Percentiles rank a stretch among this genome's conserved stretches.
These are phyloP conservation scores for Heptranchias perlo DNA, from an alignment of 2,113 vertebrate species.

Conservation along the genomic window DNA sequence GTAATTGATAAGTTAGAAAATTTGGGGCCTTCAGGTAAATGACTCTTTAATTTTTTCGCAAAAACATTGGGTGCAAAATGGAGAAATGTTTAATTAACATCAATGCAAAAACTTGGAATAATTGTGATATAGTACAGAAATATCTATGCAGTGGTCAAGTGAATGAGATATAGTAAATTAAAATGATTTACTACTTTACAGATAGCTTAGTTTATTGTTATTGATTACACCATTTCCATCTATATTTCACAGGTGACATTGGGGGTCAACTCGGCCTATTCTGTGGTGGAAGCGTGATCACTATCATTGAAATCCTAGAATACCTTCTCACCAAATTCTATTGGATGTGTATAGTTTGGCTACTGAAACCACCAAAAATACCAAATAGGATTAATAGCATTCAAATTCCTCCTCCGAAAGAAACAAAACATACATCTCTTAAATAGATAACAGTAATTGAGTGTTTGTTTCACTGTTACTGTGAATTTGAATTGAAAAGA, in stretches of 20 bases:
- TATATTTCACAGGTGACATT: constrained; percentile 55
- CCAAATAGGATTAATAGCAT: constrained; percentile 42
- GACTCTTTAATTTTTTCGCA: background rate
- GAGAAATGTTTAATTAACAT: background rate
- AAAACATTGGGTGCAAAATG: background rate
- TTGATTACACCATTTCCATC: constrained; percentile 42
- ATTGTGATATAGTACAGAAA: background rate
- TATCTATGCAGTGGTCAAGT: background rate
- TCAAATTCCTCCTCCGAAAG: constrained; percentile 40
- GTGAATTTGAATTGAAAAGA: background rate
- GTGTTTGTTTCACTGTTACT: background rate
- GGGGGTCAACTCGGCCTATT: constrained; percentile 65
- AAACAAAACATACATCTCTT: background rate
- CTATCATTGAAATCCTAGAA: constrained; percentile 63
- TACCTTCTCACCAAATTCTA: constrained; percentile 61
- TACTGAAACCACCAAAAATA: constrained; percentile 60
- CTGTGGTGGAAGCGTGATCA: constrained; percentile 67
- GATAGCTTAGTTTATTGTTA: background rate
- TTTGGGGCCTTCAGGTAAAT: background rate
- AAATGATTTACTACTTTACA: background rate
- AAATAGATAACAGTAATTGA: background rate
- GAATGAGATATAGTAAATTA: background rate
- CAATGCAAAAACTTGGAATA: background rate
- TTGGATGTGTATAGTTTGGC: constrained; percentile 63
- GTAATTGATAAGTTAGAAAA: background rate